These are phyloP conservation scores for Tonatia bakeri DNA, from an alignment of 2,113 vertebrate genomes.

Conservation along the genomic window DNA sequence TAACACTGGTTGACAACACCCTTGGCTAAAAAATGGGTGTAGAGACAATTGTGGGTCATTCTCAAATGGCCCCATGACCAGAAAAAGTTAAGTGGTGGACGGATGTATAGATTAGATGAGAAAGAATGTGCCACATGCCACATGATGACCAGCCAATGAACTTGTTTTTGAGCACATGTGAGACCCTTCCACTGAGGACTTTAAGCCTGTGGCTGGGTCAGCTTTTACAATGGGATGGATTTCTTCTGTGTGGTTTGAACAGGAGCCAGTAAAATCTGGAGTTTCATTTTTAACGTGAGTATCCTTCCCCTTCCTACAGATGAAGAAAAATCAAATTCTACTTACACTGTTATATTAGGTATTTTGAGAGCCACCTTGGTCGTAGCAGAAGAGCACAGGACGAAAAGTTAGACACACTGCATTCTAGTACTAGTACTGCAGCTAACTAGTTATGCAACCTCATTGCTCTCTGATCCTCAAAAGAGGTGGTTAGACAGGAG, in stretches of 20 bases:
- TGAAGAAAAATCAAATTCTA: not conserved
- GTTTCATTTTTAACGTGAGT: not conserved
- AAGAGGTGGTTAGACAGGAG: not conserved
- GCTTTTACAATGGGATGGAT: not conserved
- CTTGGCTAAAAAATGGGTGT: not conserved
- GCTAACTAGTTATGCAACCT: not conserved
- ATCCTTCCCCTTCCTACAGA: not conserved
- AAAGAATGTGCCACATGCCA: not conserved
- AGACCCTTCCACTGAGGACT: not conserved
- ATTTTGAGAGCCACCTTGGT: not conserved
- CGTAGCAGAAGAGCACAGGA: not conserved
- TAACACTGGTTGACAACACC: not conserved
- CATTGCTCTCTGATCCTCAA: not conserved
- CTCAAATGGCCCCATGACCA: not conserved
- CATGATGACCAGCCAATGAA: not conserved
- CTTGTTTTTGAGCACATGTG: not conserved
- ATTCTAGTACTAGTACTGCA: not conserved
- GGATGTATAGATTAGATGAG: not conserved
- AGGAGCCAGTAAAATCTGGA: not conserved
- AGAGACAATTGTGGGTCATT: not conserved
- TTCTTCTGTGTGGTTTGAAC: not conserved
- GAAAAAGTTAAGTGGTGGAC: not conserved
- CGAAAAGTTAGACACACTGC: not conserved
- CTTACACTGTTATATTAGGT: not conserved
- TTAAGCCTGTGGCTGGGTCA: not conserved